These are phyloP conservation scores for Lycia hirtaria DNA, from an alignment of 2,888 invertebrate species.

Conservation along the genomic window DNA sequence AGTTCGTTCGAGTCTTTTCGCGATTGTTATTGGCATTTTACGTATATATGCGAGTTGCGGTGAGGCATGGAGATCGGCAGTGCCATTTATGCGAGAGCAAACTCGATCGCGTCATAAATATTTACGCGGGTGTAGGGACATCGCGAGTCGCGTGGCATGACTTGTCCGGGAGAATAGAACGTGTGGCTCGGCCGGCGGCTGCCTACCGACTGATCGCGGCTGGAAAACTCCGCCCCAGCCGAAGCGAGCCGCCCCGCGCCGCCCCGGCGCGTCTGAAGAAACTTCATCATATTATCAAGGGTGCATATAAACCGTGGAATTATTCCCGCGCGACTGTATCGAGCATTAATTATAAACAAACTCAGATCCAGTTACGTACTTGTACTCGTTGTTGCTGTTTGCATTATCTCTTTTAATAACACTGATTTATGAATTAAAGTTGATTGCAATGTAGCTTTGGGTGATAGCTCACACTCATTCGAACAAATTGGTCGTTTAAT, in stretches of 20 bases:
- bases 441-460: constrained; percentile 8
- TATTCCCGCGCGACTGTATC: constrained; percentile 76
- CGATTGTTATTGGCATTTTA: constrained; percentile 82
- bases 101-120: constrained; percentile 80
- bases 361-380: constrained; percentile 60
- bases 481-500: constrained; percentile 6
- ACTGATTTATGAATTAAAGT: constrained; percentile 41
- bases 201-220: constrained; percentile 81
- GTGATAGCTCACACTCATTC: background rate
- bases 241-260: constrained; percentile 72
- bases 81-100: constrained; percentile 78
- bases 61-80: constrained; percentile 71
- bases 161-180: constrained; percentile 54
- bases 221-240: constrained; percentile 75
- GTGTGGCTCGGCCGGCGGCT: constrained; percentile 73
- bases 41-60: constrained; percentile 65
- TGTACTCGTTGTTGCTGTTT: constrained; percentile 39
- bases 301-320: constrained; percentile 81
- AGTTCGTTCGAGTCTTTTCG: constrained; percentile 81
- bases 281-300: constrained; percentile 80
- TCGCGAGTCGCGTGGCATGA: constrained; percentile 79
- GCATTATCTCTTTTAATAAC: constrained; percentile 45
- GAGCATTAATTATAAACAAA: constrained; percentile 76
- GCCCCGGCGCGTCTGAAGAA: constrained; percentile 75
- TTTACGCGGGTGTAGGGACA: constrained; percentile 74